Evolutionary conservation across 2,888 invertebrate species (phyloP), one percentile per base, ranked within the genome.

Genomic region (Caenorhabditis sp.): DNA sequence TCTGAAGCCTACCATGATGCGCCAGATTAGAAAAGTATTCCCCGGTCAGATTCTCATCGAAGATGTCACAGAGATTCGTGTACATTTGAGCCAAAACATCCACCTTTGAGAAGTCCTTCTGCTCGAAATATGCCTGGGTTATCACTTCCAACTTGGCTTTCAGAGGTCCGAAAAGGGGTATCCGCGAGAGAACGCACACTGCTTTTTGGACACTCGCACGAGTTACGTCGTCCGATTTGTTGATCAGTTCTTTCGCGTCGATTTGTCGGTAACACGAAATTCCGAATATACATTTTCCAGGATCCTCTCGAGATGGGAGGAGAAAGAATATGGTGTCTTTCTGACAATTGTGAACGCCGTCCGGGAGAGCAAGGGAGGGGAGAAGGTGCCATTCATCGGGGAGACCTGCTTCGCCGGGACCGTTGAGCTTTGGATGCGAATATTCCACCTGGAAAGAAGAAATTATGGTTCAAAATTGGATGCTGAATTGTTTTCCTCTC

Each of bases 181-280:
- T 80, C 26, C 79, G 77, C n/a, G 90, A 87, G 77, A 99, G 94
- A 22, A 98, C 96, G 94, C 97, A 97, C 0, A 99, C 98, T 91
- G 97, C 96, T 93, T 99, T 99, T 93, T 98, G 98, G 19, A 99
- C 97, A 4, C 97, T 97, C 91, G 96, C 97, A 89, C 99, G 94
- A 0, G 98, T 99, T 92, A 99, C 96, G 92, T 99, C 98, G 3
- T 96, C 96, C 2, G 97, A 96, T 89, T 95, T 95, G 92, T 96
- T 96, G 91, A 96, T 95, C 49, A 99, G 94, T 94, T 96, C 96
- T 96, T 87, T 83, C 7, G 97, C 95, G 88, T 97, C 96, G 90
- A 99, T 98, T 94, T 99, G 98, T 85, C 97, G 94, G 93, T 97
- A 99, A 94, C 98, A 99, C 24, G 98, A 98, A 81, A 99, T 95